Percentiles rank a stretch among this genome's conserved stretches.
phyloP scores from a whole-genome alignment of 2,797 vertebrate species.

The Sebastes minor region DNA sequence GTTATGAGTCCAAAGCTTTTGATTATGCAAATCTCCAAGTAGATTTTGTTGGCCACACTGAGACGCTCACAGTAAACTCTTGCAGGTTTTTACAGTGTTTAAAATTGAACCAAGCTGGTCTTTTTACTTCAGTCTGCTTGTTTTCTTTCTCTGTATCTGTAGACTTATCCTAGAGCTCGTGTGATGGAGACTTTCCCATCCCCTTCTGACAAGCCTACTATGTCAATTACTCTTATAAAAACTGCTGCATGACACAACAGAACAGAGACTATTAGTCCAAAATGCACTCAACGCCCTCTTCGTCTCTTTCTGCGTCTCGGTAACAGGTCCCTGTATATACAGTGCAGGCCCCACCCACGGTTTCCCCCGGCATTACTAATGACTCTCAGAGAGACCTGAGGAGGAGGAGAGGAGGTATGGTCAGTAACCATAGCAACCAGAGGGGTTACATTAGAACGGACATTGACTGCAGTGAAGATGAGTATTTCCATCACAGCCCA shows the following conservation, averaged over 20 bases:
- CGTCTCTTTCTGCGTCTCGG: not conserved
- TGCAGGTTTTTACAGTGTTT: constrained; percentile 8
- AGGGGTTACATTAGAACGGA: constrained; percentile 17
- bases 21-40: constrained; percentile 57
- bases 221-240: not conserved
- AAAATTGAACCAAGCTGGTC: constrained; percentile 31
- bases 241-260: not conserved
- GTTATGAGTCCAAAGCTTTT: constrained; percentile 46
- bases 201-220: not conserved
- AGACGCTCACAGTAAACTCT: not conserved
- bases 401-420: constrained; percentile 28
- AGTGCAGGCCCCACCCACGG: not conserved
- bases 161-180: not conserved
- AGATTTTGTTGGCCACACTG: constrained; percentile 18
- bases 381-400: constrained; percentile 18
- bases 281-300: not conserved
- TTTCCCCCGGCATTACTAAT: not conserved
- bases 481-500: constrained; percentile 27
- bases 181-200: constrained; percentile 10
- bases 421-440: constrained; percentile 63
- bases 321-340: constrained; percentile 18
- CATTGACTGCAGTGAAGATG: constrained; percentile 39
- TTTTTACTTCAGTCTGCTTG: not conserved
- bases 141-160: constrained; percentile 2
- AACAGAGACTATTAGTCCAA: not conserved